Conservation (phyloP, 2,888 invertebrate genomes). For the Morpho deidamia region DNA sequence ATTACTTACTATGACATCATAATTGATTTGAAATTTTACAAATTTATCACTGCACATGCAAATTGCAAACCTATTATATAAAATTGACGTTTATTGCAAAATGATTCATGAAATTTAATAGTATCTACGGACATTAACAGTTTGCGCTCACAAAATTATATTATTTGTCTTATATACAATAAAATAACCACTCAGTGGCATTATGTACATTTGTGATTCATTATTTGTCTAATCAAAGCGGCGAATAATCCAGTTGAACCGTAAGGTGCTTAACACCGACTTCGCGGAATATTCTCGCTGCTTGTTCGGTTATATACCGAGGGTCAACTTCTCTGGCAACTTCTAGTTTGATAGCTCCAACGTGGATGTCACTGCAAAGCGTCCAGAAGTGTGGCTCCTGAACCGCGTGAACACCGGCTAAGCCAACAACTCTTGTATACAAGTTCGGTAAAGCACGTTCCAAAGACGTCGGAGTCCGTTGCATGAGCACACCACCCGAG, state of each 20-base stretch:
- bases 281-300: conserved; percentile 96
- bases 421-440: conserved; percentile 91
- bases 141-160: conserved; percentile 21
- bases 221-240: conserved; percentile 54
- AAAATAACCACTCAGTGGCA: conserved; percentile 17
- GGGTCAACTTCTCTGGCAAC: conserved; percentile 96
- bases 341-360: conserved; percentile 96
- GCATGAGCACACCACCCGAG: conserved; percentile 94
- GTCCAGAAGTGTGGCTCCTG: conserved; percentile 99
- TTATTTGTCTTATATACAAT: conserved; percentile 23
- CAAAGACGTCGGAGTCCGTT: conserved; percentile 90
- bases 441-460: conserved; percentile 92
- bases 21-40: neutral
- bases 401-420: conserved; percentile 96
- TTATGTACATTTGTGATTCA: conserved; percentile 41
- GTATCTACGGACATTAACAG: neutral
- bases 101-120: neutral
- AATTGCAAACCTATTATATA: neutral
- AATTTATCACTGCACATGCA: neutral
- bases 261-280: conserved; percentile 94
- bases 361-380: conserved; percentile 94
- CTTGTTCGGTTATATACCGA: conserved; percentile 93
- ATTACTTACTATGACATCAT: no score
- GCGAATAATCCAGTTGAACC: conserved; percentile 95
- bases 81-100: neutral